Percentiles rank a stretch among this genome's conserved stretches.
Conservation (phyloP, 2,797 vertebrate genomes). For the Petrocephalus schoutedeni region DNA sequence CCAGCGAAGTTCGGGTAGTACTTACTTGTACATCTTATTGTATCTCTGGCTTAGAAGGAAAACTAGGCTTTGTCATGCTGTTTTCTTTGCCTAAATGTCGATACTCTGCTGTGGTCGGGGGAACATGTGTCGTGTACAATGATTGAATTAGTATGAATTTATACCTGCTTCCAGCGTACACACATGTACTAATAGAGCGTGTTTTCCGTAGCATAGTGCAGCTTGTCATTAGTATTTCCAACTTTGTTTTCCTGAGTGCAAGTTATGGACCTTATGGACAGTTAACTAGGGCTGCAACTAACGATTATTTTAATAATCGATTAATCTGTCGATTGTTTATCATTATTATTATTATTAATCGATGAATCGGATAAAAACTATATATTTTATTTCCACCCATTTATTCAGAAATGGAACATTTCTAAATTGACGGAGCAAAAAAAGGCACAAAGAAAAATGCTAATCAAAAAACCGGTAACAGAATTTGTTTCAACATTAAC, state of each 20-base stretch:
- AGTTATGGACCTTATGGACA: neutral
- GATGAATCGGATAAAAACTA: too few relatives aligned
- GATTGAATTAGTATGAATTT: neutral
- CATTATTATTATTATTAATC: too few relatives aligned
- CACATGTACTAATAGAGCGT: neutral
- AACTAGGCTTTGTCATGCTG: neutral
- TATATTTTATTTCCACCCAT: too few relatives aligned
- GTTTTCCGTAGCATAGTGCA: neutral
- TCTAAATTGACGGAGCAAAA: too few relatives aligned
- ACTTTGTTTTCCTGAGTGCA: neutral
- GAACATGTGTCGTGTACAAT: neutral
- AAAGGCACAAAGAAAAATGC: too few relatives aligned
- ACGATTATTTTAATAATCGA: too few relatives aligned
- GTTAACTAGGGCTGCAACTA: neutral
- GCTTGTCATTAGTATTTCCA: neutral
- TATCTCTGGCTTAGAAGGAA: neutral
- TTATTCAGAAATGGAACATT: too few relatives aligned
- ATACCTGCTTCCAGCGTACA: neutral
- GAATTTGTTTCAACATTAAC: too few relatives aligned
- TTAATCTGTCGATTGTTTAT: too few relatives aligned
- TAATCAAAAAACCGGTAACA: too few relatives aligned
- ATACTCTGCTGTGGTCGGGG: neutral
- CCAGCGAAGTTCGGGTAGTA: neutral
- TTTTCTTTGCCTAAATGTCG: neutral
- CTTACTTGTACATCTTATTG: neutral